phyloP scores from a whole-genome alignment of 2,888 invertebrate genomes.

The Charanyca ferruginea region DNA sequence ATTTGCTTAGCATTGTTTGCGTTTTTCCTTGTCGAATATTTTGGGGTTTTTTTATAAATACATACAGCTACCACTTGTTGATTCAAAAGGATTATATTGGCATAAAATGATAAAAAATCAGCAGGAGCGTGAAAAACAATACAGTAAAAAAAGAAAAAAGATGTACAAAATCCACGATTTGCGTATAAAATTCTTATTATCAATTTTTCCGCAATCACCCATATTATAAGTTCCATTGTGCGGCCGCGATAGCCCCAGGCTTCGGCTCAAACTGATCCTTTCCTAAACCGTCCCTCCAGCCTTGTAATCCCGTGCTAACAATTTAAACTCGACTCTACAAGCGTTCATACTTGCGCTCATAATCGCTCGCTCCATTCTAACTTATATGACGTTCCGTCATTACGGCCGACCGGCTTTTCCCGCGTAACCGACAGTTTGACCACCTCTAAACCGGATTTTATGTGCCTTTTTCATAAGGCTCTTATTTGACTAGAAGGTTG shows the following conservation, averaged over 20 bases:
- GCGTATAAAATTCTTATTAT: slow-evolving; percentile 75
- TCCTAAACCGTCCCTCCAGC: slow-evolving; percentile 81
- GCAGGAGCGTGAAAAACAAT: slow-evolving; percentile 21
- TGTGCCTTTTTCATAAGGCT: slow-evolving; percentile 68
- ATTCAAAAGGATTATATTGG: slow-evolving; percentile 25
- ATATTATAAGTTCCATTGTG: slow-evolving; percentile 88
- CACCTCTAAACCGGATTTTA: slow-evolving; percentile 66
- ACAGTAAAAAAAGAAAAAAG: slow-evolving; percentile 43
- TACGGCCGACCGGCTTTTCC: slow-evolving; percentile 64
- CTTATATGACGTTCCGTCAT: slow-evolving; percentile 89
- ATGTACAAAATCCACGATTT: slow-evolving; percentile 60
- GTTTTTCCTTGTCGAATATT: slow-evolving; percentile 3
- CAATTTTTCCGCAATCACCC: slow-evolving; percentile 86
- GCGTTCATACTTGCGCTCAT: slow-evolving; percentile 75
- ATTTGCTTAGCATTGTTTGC: slow-evolving; percentile 54
- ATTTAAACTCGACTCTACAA: slow-evolving; percentile 78
- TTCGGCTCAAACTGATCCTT: slow-evolving; percentile 85
- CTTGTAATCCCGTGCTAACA: slow-evolving; percentile 68
- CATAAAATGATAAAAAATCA: slow-evolving; percentile 21
- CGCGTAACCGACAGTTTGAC: slow-evolving; percentile 75
- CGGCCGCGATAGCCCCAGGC: slow-evolving; percentile 85
- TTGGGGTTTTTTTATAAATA: background rate
- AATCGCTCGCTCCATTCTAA: slow-evolving; percentile 77
- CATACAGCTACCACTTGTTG: slow-evolving; percentile 46
- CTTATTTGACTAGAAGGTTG: slow-evolving; percentile 64